Base-by-base conservation (phyloP, 53 echinoderm and acorn worm genomes). In the Paracentrotus lividus region DNA sequence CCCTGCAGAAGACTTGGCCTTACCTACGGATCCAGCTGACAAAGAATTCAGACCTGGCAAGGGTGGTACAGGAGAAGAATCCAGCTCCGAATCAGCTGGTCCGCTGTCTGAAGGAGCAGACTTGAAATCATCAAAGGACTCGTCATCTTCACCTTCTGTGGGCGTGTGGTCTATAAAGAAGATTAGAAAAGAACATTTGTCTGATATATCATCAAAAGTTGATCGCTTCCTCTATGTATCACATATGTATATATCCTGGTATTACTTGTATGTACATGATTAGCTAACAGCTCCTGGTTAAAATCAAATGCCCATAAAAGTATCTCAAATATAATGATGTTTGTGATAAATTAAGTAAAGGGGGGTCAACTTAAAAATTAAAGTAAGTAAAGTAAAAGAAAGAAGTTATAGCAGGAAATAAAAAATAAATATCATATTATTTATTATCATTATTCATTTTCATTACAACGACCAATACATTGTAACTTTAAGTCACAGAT, bases 41-140 rank as follows among this genome's bases (percentile, higher is more conserved):
- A 84, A 40, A 33, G 88, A 66, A 75, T 32, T 72, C 2, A 33
- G 52, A 23, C 91, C 77, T 33, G 91, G 91, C 5, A 76, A 77
- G 43, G 54, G 14, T 91, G 91, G 91, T 65, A 53, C 8, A 12
- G 55, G 23, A 34, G 88, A 53, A 34, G 42, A 44, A 49, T 42
- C 66, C 26, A 61, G 42, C 43, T 91, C 76, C 7, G 76, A 34
- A 1, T 72, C 76, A n/a, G 65, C 42, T 23, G 64, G 90, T 42
- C 42, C 53, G 34, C 64, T 65, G 49, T 90, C 67, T 24, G 90
- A 44, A 34, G 95, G 94, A 53, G 96, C 94, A 13, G 96, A 93
- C 57, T 95, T 96, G 72, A 96, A 96, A 36, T 96, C 96, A 64
- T 94, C 91, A 84, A 96, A 94, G 7, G 93, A 94, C 51, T 96